phyloP scores from a whole-genome alignment of 2,797 vertebrate species.

The Hephaestus fuliginosus region DNA sequence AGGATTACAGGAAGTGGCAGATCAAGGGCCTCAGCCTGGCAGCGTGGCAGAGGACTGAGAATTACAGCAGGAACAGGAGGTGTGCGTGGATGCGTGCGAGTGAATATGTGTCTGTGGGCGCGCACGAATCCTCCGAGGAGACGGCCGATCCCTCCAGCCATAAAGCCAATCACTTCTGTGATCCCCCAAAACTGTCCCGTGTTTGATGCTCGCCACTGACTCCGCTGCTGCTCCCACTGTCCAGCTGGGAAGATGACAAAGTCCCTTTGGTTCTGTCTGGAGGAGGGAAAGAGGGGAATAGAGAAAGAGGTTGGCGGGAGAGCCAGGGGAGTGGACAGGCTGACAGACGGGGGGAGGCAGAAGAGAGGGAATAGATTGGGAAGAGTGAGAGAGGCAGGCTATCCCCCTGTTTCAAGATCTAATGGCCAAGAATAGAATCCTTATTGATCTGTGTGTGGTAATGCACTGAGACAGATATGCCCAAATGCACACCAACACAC shows the following conservation, averaged over 20 bases:
- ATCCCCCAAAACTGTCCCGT: slow-evolving; percentile 64
- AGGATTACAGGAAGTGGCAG: slow-evolving; percentile 83
- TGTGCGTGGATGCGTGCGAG: slow-evolving; percentile 37
- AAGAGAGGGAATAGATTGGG: slow-evolving; percentile 42
- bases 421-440: slow-evolving; percentile 82
- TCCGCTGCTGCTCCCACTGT: slow-evolving; percentile 48
- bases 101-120: slow-evolving; percentile 29
- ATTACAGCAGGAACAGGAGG: slow-evolving; percentile 72
- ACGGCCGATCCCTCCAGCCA: slow-evolving; percentile 65
- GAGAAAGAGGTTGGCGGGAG: slow-evolving; percentile 39
- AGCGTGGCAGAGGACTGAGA: slow-evolving; percentile 72
- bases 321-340: slow-evolving; percentile 26
- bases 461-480: slow-evolving; percentile 77
- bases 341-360: slow-evolving; percentile 16
- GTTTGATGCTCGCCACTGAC: slow-evolving; percentile 66
- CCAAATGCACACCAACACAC: slow-evolving; percentile 47
- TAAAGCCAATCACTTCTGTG: slow-evolving; percentile 71
- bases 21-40: slow-evolving; percentile 81
- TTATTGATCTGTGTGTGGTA: slow-evolving; percentile 82
- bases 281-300: slow-evolving; percentile 31
- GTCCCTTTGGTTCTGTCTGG: slow-evolving; percentile 64
- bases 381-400: slow-evolving; percentile 62
- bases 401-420: slow-evolving; percentile 70
- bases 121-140: slow-evolving; percentile 56
- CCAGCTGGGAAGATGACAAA: slow-evolving; percentile 66